Base-by-base conservation (phyloP, 2,797 vertebrate genomes). In the Microcaecilia unicolor region DNA sequence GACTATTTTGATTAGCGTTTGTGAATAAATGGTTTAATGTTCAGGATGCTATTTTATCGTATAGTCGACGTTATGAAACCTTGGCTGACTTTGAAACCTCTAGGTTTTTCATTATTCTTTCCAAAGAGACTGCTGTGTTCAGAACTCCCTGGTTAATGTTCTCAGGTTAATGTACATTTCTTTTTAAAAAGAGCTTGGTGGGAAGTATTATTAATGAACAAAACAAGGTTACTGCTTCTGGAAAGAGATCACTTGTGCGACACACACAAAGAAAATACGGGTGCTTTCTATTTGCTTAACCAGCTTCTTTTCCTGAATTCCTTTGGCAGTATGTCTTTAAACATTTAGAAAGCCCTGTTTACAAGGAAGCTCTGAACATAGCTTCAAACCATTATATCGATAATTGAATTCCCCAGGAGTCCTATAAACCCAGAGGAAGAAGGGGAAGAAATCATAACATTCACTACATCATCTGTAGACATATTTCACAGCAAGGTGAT, bases 371-470 rank as follows among this genome's bases (percentile, higher is more conserved):
- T 77, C 77, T 75, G 73, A 78, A 77, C 80, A 73, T 77, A 75
- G 59, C 77, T 83, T 83, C 80, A 83, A 80, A 81, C 71, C 72
- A 80, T 80, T 77, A 78, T 80, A 57, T 56, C 64, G 57, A 59
- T 81, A 83, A 83, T 81, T 81, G 80, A 81, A 80, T 80, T 81
- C 77, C 76, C 78, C 74, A 76, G 76, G 77, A 81, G 80, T 76
- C 71, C 73, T 76, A 71, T 67, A 81, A 81, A 81, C 67, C 75
- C 53, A 4, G 63, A 75, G 67, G 63, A 64, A 81, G 73, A 78
- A 78, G 77, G 73, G 76, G n/a, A 79, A 66, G 55, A 79, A 75
- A 75, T 72, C 62, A 55, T 73, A 80, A 74, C 64, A 74, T 76
- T 80, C 69, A 72, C 68, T 71, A 78, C 83, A 71, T 72, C 67